Evolutionary conservation across 2,888 invertebrate species (phyloP).

Genomic region (Taenaris catops): DNA sequence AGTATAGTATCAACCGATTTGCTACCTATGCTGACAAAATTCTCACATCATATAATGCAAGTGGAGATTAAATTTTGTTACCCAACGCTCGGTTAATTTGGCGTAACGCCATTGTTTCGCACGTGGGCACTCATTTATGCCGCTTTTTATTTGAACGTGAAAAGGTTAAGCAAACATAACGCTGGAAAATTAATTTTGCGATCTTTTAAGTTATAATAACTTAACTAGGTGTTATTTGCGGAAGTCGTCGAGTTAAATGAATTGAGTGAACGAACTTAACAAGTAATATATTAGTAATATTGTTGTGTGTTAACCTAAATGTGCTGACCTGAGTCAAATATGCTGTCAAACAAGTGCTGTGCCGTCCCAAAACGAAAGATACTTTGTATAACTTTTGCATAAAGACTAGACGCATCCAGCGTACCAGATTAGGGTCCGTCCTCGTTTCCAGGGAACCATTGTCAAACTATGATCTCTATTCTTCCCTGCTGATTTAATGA

Average conservation of each 20-base stretch:
- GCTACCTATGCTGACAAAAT: neutral
- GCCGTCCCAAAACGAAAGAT: too few species aligned
- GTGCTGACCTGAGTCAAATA: too few species aligned
- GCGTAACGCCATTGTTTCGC: constrained; percentile 22
- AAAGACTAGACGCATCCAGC: too few species aligned
- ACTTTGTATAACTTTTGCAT: too few species aligned
- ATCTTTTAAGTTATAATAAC: constrained; percentile 15
- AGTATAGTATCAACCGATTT: neutral
- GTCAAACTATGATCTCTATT: too few species aligned
- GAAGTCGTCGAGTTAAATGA: constrained; percentile 10
- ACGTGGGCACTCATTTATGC: constrained; percentile 19
- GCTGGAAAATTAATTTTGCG: constrained; percentile 14
- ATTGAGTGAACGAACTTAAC: too few species aligned
- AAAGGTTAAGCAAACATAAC: constrained; percentile 22
- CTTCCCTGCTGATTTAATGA: too few species aligned
- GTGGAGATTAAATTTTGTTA: constrained; percentile 5
- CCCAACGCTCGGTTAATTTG: constrained; percentile 21
- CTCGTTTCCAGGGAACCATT: too few species aligned
- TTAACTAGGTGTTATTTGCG: constrained; percentile 9
- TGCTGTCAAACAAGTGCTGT: too few species aligned
- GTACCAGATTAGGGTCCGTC: too few species aligned
- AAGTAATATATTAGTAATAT: too few species aligned
- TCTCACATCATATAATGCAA: neutral
- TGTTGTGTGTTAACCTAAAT: too few species aligned
- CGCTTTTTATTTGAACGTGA: constrained; percentile 23